Evolutionary conservation across 2,797 vertebrate species (phyloP), one percentile per base, ranked within the genome.

Genomic region (Tokudaia muenninki): DNA sequence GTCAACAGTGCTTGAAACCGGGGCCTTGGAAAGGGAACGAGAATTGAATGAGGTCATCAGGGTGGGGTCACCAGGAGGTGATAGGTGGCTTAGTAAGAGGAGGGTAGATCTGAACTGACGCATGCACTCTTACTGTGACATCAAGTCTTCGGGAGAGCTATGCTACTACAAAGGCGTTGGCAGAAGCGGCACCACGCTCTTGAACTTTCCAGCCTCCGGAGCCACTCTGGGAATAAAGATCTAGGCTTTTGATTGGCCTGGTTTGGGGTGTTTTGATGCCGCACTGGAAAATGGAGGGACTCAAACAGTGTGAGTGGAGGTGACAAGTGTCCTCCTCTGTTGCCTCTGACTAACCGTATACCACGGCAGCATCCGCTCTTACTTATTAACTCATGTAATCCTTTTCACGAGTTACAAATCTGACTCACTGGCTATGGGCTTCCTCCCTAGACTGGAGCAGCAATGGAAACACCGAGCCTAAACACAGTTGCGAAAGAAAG

Each of bases 381-480:
- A 72, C 67, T 31, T 63, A 22, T 31, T 63, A 22, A 91, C 90
- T 78, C 77, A 59, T 59, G 44, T 63, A 61, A 90, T 63, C 61
- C 81, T 93, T 55, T 94, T 52, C 65, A n/a, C 0, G 1, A 61
- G 52, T 94, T 95, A 31, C 47, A 72, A 41, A 50, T 87, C 82
- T 96, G 96, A 97, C 93, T 96, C 97, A 93, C 0, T 82, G 94
- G 77, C 50, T 80, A 44, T 1, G 12, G 74, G 80, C 50, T 90
- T 65, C 80, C 21, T 91, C 70, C 63, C 63, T 88, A 79, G 70
- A 82, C 78, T 78, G 77, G 44, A 52, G 61, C 6, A 52, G 65
- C 52, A 91, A 95, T 96, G 90, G 94, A 97, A 97, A 95, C 82
- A 72, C 94, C 44, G 29, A 77, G 87, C 94, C 93, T 93, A 89